Conservation (phyloP, 2,797 vertebrate species). For the Megalops cyprinoides region DNA sequence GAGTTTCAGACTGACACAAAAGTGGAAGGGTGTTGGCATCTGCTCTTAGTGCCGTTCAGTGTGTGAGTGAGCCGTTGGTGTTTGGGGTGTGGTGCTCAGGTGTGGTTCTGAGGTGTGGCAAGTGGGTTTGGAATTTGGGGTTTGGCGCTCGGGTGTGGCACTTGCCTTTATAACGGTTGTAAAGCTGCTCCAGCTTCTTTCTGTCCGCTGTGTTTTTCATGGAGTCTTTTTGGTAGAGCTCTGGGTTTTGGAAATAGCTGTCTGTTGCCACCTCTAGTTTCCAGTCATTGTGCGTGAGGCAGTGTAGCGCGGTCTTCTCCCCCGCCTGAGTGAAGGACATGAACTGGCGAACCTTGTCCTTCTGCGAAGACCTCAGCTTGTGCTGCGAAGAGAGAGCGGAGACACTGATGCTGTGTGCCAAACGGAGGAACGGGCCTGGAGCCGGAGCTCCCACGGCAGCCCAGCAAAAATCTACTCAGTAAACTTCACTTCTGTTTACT, state of each 20-base stretch:
- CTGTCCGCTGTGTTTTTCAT: slow-evolving; percentile 89
- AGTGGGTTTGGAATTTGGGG: no score
- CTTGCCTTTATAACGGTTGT: slow-evolving; percentile 92
- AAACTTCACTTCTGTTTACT: neutral
- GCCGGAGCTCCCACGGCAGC: neutral
- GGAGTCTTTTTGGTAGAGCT: slow-evolving; percentile 89
- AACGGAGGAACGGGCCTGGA: slow-evolving; percentile 41
- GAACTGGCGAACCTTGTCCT: slow-evolving; percentile 96
- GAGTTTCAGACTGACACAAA: no score
- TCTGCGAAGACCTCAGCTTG: slow-evolving; percentile 95
- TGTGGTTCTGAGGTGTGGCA: neutral
- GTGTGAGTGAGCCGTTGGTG: no score
- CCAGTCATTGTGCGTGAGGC: slow-evolving; percentile 94
- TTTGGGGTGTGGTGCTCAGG: neutral
- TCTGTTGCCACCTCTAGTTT: slow-evolving; percentile 94
- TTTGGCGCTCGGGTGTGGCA: neutral
- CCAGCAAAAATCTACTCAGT: neutral
- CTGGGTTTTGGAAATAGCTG: slow-evolving; percentile 93
- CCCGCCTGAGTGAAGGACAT: slow-evolving; percentile 95
- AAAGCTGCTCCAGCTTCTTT: slow-evolving; percentile 91
- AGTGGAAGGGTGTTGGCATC: no score
- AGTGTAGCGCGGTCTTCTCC: slow-evolving; percentile 92
- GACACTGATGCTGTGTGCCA: slow-evolving; percentile 54
- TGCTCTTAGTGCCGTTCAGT: no score
- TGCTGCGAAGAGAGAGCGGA: slow-evolving; percentile 85